Evolutionary conservation across 1,140 invertebrate species (phyloP), one percentile per base, ranked within the genome.

Genomic region (Zaprionus gabonicus): DNA sequence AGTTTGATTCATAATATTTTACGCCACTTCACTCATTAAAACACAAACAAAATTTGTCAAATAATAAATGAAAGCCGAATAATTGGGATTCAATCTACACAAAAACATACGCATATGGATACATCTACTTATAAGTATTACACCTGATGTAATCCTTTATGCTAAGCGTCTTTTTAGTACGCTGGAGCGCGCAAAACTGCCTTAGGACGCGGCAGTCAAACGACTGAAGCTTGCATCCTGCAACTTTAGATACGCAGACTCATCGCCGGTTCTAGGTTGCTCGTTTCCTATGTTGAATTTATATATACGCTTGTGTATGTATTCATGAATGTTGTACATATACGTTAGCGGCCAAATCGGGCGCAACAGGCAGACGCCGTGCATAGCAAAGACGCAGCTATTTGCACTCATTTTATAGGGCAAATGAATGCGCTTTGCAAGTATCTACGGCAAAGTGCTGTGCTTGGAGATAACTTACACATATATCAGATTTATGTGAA

Each of bases 161-260:
- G 13, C 20, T 25, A n/a, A 44, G 56, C 34, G 66, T 55, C 15
- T 66, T 51, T 77, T n/a, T 17, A 28, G 60, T 70, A 59, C 13
- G 46, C 59, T 65, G 53, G 60, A 84, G 69, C 81, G 81, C 73
- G 81, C 80, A 80, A 82, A 85, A 92, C 91, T 91, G 85, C 80
- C 86, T 91, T 85, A 78, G 88, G 70, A 81, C 86, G 90, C 86
- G 90, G 87, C 91, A 92, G 91, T 86, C 76, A 90, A 82, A 86
- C 88, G 87, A 92, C 91, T 92, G 86, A 92, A 73, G 65, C 78
- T 73, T 81, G 72, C 77, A 80, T 77, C 62, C 76, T 91, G 87
- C 82, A 90, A 69, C 74, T 76, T 85, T 91, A 82, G 84, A 91
- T 67, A 81, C 86, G 82, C 82, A 91, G 69, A 84, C 71, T 87